phyloP scores from a whole-genome alignment of 2,888 invertebrate genomes.

The Ethmia dodecea region DNA sequence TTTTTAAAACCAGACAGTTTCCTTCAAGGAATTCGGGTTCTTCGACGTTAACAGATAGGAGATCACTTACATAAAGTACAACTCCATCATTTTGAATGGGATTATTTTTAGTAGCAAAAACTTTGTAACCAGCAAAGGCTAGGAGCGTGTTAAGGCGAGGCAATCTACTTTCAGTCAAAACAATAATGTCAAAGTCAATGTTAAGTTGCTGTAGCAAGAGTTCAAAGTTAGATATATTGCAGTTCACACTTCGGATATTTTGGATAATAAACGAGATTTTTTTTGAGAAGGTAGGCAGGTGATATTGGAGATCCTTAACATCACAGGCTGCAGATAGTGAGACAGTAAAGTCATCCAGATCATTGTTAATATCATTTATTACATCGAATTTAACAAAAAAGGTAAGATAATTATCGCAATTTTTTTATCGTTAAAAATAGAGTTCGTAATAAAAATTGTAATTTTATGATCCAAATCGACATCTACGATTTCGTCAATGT shows the following conservation, averaged over 20 bases:
- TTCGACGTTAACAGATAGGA: not conserved
- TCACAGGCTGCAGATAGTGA: not conserved
- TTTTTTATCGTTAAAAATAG: too few species aligned
- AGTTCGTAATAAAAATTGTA: too few species aligned
- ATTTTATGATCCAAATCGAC: too few species aligned
- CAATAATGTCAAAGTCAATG: not conserved
- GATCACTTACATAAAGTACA: conserved; percentile 1
- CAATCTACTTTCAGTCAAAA: not conserved
- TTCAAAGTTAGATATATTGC: not conserved
- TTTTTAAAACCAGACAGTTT: conserved; percentile 1
- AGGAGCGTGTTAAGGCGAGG: not conserved
- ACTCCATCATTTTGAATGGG: conserved; percentile 7
- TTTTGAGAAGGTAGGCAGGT: not conserved
- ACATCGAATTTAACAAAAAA: not conserved
- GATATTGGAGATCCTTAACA: not conserved
- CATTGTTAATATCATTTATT: not conserved
- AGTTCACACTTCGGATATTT: not conserved
- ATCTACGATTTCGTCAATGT: too few species aligned
- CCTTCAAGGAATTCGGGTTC: conserved; percentile 1
- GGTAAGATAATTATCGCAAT: too few species aligned
- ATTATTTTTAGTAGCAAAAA: not conserved
- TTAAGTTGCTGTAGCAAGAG: not conserved
- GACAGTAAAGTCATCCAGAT: not conserved
- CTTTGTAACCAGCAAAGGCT: not conserved
- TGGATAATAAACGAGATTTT: not conserved